Evolutionary conservation across 2,888 invertebrate species (phyloP), one percentile per base, ranked within the genome.

Genomic region (Phengaris arion): DNA sequence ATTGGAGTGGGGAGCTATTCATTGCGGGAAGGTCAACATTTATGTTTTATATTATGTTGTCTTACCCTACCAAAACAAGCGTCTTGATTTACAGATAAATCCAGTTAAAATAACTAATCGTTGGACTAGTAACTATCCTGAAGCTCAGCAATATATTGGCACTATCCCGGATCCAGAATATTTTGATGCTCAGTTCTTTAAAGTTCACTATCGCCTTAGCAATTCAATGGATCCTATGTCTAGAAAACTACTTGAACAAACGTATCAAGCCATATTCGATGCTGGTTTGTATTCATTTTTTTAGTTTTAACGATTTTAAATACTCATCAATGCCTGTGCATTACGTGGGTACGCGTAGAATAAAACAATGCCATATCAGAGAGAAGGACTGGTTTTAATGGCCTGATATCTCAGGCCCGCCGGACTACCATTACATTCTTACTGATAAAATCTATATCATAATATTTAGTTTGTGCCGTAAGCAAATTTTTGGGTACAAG

Each of bases 241-340:
- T 89, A 96, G 72, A 90, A 96, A 77, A 83, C 96, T 64, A 64
- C 90, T 96, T 76, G 97, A 96, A 85, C 93, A 94, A 3, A 94
- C 95, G 0, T 95, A 95, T 83, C 96, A 96, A 84, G 95, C 95
- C 54, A 94, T 96, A 64, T 90, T 95, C 68, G 96, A 96, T 90
- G 94, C 96, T 74, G 94, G 94, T 55, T 64, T 12, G 64, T 64
- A 64, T 35, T 52, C 35, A 15, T 57, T 15, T n/a, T 2, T 55
- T 55, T 22, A 22, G 22, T 22, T 55, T 55, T 13, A n/a, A n/a
- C n/a, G 22, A 22, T 55, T 5, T n/a, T n/a, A n/a, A 55, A n/a
- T 55, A 6, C 13, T 48, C 6, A 48, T 48, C 48, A 48, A 48
- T 7, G 48, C 35, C 35, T 35, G 35, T 35, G 48, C 1, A 48